Base-by-base conservation (phyloP, 2,888 invertebrate genomes). In the Baronia brevicornis region DNA sequence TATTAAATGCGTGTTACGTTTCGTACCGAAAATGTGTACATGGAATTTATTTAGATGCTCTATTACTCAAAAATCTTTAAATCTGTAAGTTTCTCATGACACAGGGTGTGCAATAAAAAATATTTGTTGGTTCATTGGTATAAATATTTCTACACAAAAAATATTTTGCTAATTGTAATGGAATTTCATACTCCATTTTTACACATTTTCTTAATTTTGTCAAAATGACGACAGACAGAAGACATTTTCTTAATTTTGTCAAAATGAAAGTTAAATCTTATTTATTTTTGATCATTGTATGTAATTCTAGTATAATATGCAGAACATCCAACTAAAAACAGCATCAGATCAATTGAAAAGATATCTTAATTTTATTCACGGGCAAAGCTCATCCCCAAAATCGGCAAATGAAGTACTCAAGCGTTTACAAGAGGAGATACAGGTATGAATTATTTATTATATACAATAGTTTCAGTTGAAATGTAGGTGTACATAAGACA, bases 391-490 rank as follows among this genome's bases (percentile, higher is more conserved):
- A 26, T 58, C 68, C 12, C 84, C 84, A 12, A 82, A 80, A 56
- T 71, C 77, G 10, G 88, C 89, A 1, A 87, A 89, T 62, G 88
- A 89, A 22, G 79, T 94, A 32, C 75, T 94, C 25, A 89, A 90
- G 60, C 87, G 90, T 46, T 70, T 94, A 43, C 89, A 91, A 54
- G 92, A 94, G 60, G 93, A 94, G 71, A 87, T 90, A 20, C 89
- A 91, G 66, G 87, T 87, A 29, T 53, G 5, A 13, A 17, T 53
- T 15, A n/a, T n/a, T n/a, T n/a, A n/a, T n/a, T n/a, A n/a, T n/a
- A n/a, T n/a, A n/a, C n/a, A n/a, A n/a, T n/a, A n/a, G n/a, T n/a
- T n/a, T n/a, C n/a, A n/a, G n/a, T n/a, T n/a, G n/a, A n/a, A 3
- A 20, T 4, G 7, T 20, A 5, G 3, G 6, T 3, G 3, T 8